These are phyloP conservation scores for Nephrotoma flavescens DNA, from an alignment of 2,888 invertebrate genomes.

Conservation along the genomic window DNA sequence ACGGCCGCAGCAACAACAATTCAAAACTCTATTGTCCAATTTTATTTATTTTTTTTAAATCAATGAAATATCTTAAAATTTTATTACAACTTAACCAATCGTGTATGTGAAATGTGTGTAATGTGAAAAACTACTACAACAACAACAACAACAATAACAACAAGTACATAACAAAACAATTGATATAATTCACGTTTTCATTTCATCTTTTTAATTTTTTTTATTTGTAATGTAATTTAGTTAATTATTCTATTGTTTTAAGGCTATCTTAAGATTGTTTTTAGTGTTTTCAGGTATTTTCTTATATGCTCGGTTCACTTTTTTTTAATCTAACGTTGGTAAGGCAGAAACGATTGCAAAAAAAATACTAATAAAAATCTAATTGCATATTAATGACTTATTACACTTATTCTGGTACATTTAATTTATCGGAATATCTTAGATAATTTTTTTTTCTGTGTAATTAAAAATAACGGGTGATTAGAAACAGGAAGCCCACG, in stretches of 20 bases:
- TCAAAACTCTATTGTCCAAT: background rate
- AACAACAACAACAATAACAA: background rate
- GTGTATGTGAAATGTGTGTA: background rate
- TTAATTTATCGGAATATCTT: background rate
- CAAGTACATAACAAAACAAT: background rate
- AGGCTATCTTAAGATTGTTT: background rate
- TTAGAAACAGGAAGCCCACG: background rate
- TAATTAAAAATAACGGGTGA: background rate
- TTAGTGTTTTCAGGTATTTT: background rate
- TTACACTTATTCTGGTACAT: background rate
- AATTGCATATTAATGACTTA: background rate
- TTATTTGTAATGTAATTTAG: background rate
- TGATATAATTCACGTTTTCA: background rate
- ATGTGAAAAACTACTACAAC: background rate
- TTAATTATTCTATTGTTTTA: background rate
- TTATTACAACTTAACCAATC: background rate
- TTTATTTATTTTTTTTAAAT: background rate
- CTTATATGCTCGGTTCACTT: background rate
- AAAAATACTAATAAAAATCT: background rate
- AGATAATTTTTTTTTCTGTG: background rate
- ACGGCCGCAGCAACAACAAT: background rate
- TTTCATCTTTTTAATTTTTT: background rate
- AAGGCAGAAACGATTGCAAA: background rate
- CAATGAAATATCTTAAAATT: background rate
- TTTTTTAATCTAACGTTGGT: background rate